A percentile compares a stretch with the other conserved stretches of the same genome.
These are phyloP conservation scores for Anastrepha obliqua DNA, from an alignment of 1,140 invertebrate species.

Conservation along the genomic window DNA sequence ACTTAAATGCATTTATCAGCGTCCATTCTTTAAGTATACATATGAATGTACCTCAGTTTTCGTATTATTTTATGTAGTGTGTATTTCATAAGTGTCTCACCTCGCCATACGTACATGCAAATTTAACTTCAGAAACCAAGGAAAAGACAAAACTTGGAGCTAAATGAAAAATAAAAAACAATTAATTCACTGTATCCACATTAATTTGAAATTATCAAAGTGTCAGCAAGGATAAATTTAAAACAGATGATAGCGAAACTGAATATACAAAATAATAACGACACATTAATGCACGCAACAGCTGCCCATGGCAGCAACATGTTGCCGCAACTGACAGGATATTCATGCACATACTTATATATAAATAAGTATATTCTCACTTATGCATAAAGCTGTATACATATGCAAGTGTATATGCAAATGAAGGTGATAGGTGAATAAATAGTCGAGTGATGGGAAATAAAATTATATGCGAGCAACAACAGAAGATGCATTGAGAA, in stretches of 20 bases:
- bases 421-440: constrained; percentile 36
- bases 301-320: constrained; percentile 41
- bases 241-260: constrained; percentile 18
- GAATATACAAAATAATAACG: constrained; percentile 30
- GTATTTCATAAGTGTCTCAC: no score
- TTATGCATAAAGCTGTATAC: neutral
- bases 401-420: neutral
- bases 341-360: neutral
- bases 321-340: constrained; percentile 33
- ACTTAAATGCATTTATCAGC: no score
- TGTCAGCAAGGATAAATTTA: constrained; percentile 47
- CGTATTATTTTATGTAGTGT: no score
- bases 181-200: constrained; percentile 23
- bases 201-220: constrained; percentile 42
- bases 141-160: no score
- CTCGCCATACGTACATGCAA: no score
- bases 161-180: neutral
- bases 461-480: constrained; percentile 26
- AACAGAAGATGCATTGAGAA: constrained; percentile 24
- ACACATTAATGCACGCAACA: constrained; percentile 34
- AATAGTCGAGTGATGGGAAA: constrained; percentile 41
- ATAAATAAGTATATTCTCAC: neutral
- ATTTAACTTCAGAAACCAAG: no score
- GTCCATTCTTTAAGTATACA: no score
- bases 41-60: no score